Evolutionary conservation across 2,113 vertebrate genomes (phyloP).

Genomic region (Camelus dromedarius): DNA sequence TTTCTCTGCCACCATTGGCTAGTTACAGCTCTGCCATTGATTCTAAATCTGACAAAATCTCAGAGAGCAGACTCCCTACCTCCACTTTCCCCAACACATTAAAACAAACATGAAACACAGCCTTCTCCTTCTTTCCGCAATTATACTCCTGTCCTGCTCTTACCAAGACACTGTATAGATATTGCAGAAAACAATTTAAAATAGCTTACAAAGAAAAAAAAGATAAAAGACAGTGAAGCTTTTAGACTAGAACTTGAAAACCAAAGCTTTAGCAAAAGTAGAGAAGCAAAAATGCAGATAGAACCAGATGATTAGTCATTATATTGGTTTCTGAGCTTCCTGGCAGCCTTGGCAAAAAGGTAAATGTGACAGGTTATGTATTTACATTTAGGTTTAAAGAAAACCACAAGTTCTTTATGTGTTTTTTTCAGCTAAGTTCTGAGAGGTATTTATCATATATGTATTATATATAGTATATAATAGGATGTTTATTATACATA

Average conservation of each 20-base stretch:
- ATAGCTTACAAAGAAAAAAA: not conserved
- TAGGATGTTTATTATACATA: not conserved
- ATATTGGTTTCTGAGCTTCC: constrained; percentile 23
- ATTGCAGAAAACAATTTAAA: constrained; percentile 12
- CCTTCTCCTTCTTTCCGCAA: not conserved
- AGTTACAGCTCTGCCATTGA: not conserved
- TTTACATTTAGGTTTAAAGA: not conserved
- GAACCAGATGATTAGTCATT: not conserved
- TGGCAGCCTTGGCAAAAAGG: not conserved
- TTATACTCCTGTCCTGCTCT: not conserved
- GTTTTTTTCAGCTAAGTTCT: not conserved
- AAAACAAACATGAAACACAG: not conserved
- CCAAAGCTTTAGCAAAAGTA: not conserved
- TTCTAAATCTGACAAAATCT: constrained; percentile 21
- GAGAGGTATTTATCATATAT: not conserved
- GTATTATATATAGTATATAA: too few relatives aligned
- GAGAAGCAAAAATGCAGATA: not conserved
- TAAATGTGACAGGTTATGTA: not conserved
- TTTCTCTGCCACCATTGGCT: constrained; percentile 21
- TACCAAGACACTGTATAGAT: not conserved
- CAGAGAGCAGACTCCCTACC: not conserved
- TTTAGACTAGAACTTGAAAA: constrained; percentile 2
- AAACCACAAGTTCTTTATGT: not conserved
- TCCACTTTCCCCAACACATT: not conserved
- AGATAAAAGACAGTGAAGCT: not conserved